Conservation (phyloP, 2,888 invertebrate genomes). For the Spilosoma lubricipeda region DNA sequence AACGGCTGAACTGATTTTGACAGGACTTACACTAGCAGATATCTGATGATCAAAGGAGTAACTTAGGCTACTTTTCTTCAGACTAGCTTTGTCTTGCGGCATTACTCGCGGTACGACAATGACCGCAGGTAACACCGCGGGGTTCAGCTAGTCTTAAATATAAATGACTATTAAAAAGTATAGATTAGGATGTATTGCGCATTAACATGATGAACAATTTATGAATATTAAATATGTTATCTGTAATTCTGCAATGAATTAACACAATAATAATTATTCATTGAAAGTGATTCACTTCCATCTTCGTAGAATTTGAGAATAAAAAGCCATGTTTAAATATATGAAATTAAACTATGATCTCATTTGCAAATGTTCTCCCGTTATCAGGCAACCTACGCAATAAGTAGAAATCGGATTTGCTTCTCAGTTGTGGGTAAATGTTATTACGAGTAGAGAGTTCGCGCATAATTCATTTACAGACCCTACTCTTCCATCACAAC, state of each 20-base stretch:
- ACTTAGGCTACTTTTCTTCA: no score
- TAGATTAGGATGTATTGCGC: no score
- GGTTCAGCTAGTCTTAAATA: no score
- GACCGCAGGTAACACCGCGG: no score
- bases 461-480: conserved; percentile 34
- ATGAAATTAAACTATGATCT: conserved; percentile 59
- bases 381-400: conserved; percentile 36
- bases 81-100: no score
- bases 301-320: conserved; percentile 23
- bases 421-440: conserved; percentile 47
- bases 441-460: conserved; percentile 39
- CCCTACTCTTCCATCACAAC: conserved; percentile 17
- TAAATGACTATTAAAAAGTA: no score
- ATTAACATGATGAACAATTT: not conserved
- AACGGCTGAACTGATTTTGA: no score
- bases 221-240: not conserved
- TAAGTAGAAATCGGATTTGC: conserved; percentile 23
- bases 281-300: conserved; percentile 9
- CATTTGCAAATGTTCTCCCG: conserved; percentile 63
- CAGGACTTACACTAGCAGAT: no score
- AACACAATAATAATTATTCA: conserved; percentile 1
- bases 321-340: conserved; percentile 7
- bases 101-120: no score
- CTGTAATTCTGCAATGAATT: not conserved
- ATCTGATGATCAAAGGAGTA: no score